Evolutionary conservation across 2,113 vertebrate genomes (phyloP), one percentile per base, ranked within the genome.

Genomic region (Xerus inauris): DNA sequence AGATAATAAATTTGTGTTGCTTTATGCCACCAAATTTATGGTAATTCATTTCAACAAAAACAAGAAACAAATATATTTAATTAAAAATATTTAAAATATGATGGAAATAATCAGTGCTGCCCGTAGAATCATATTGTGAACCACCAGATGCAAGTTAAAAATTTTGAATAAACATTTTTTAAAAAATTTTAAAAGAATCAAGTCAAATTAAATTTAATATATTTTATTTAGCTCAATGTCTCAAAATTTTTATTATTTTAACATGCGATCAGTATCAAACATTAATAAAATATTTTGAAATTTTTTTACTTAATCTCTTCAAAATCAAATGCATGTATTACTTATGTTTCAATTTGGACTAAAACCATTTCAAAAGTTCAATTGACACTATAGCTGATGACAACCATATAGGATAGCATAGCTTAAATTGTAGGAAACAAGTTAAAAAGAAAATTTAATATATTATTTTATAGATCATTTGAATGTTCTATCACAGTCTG

Each of bases 1-100:
- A 93, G 45, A 64, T n/a, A 88, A 40, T 38, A 91, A 59, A 59
- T 84, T 6, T 72, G 11, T 40, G 30, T 85, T 73, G 24, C 32
- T 79, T 82, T 87, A 65, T 91, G 38, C n/a, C 38, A 88, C 30
- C 65, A 69, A 51, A n/a, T 81, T 35, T 93, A 32, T n/a, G n/a
- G 6, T 38, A 35, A 85, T 35, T 85, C 81, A 11, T 91, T 82
- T 57, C 3, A 92, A 45, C 51, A 86, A 13, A 26, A 73, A 83
- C 1, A 87, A 14, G 8, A 94, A 94, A 49, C 26, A 40, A 88
- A 86, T 28, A 17, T 0, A 42, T 16, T 57, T 90, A 87, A 91
- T 62, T 88, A 49, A 67, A 92, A 95, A 79, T 73, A 77, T 75
- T 83, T 35, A 86, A 91, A 73, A 28, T 89, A 69, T 40, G 40